Conservation (phyloP, 2,797 vertebrate genomes). For the Phataginus tricuspis region DNA sequence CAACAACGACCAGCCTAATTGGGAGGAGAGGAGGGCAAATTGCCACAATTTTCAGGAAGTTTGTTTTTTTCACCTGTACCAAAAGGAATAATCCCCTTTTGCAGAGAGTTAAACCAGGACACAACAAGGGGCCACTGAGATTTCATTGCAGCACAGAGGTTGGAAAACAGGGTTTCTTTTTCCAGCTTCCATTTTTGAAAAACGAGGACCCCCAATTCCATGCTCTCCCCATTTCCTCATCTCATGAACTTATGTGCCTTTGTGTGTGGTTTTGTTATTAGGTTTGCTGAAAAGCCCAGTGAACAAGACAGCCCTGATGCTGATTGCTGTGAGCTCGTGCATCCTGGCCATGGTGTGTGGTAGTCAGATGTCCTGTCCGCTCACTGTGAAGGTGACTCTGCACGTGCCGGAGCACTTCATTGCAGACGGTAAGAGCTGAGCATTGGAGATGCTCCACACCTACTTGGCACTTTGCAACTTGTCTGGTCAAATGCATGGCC, state of each 20-base stretch:
- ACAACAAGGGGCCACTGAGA: background rate
- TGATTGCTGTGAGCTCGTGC: conserved; percentile 97
- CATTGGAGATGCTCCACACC: fast-evolving
- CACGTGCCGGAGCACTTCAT: conserved; percentile 99
- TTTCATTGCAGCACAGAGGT: background rate
- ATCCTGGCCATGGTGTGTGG: conserved; percentile 96
- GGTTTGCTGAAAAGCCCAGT: conserved; percentile 95
- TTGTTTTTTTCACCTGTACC: background rate
- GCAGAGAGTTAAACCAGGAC: background rate
- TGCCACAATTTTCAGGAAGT: background rate
- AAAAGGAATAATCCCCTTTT: background rate
- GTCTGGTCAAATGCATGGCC: background rate
- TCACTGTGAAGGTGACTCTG: conserved; percentile 97
- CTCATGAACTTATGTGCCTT: background rate
- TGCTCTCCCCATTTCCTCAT: background rate
- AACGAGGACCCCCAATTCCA: background rate
- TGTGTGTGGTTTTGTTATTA: conserved; percentile 76
- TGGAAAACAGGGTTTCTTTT: background rate
- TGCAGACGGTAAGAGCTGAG: conserved; percentile 93
- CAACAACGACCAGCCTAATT: background rate
- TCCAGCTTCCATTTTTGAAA: background rate
- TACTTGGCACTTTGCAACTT: background rate
- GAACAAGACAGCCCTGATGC: conserved; percentile 96
- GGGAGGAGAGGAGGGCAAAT: background rate
- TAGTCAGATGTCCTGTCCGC: conserved; percentile 95